phyloP scores from a whole-genome alignment of 2,888 invertebrate species.

The Crioceris asparagi region DNA sequence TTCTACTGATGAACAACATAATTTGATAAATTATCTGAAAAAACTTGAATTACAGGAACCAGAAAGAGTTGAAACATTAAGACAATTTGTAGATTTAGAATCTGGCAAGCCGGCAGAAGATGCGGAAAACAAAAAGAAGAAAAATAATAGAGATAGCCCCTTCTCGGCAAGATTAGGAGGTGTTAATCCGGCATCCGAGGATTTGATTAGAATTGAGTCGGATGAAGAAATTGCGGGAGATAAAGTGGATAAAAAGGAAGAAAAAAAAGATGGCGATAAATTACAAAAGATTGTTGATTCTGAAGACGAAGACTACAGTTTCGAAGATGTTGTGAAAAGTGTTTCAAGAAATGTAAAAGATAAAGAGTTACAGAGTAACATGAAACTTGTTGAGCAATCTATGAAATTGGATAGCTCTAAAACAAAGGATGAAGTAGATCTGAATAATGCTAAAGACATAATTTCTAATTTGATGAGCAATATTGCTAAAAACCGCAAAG shows the following conservation, averaged over 20 bases:
- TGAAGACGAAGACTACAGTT: constrained; percentile 75
- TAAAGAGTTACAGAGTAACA: constrained; percentile 43
- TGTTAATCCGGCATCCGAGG: constrained; percentile 35
- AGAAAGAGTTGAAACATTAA: constrained; percentile 61
- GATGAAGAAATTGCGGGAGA: constrained; percentile 16
- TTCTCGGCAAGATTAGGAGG: constrained; percentile 39
- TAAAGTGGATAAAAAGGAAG: constrained; percentile 16
- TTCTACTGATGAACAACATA: constrained; percentile 71
- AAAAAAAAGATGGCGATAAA: constrained; percentile 18
- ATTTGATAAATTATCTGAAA: constrained; percentile 69
- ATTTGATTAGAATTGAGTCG: constrained; percentile 17
- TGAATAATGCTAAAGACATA: constrained; percentile 48
- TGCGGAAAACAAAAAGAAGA: constrained; percentile 20
- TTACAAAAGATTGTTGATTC: constrained; percentile 40
- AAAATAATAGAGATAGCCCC: constrained; percentile 28
- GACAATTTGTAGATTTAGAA: constrained; percentile 62
- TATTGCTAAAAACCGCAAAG: constrained; percentile 18
- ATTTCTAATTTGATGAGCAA: constrained; percentile 54
- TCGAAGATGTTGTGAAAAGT: constrained; percentile 70
- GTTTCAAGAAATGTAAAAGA: constrained; percentile 63
- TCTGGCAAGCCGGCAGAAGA: constrained; percentile 19
- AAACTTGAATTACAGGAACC: constrained; percentile 70
- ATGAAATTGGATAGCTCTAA: constrained; percentile 22
- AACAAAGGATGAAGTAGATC: constrained; percentile 29
- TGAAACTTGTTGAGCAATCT: constrained; percentile 27